Evolutionary conservation across 1,140 invertebrate genomes (phyloP), one percentile per base, ranked within the genome.

Genomic region (Battus philenor): DNA sequence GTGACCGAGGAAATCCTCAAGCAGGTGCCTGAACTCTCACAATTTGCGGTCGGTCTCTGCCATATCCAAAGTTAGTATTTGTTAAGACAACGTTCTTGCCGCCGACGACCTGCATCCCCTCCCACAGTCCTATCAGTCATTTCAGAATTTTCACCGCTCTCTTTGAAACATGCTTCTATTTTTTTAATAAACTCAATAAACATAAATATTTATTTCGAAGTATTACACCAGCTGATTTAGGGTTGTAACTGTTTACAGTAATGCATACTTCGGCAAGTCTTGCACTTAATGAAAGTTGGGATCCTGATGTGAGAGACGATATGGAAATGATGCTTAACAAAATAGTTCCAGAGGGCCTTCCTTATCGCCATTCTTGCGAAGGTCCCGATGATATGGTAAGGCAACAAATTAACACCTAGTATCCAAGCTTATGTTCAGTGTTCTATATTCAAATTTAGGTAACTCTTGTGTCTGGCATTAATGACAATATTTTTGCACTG

Each of bases 241-340:
- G 56, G 33, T 61, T 47, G 51, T 63, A 53, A 54, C 77, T 71
- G 59, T 63, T 94, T 93, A 53, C 88, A 98, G 96, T 98, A 87
- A 92, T 98, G 86, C 96, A 98, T 87, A 98, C 96, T 69, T 98
- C 96, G 72, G 97, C 97, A 72, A 98, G 96, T 90, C 90, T 98
- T 79, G 95, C 96, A 57, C 89, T 98, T 77, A 98, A 98, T 87
- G 97, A 98, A 90, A 98, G 96, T 88, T 98, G 97, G 96, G 96
- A 98, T 89, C 95, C 96, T 59, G 95, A 97, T 89, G 96, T 97
- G 34, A 91, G 95, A 87, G 95, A 97, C 77, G 97, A 98, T 77
- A 97, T 98, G 95, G 96, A 98, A 89, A 98, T 97, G 95, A 98
- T 98, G 94, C 90, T 98, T 79, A 97, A 98, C 87, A 97, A 97